Conservation (phyloP, 2,888 invertebrate species). For the Drosophila setosimentum region DNA sequence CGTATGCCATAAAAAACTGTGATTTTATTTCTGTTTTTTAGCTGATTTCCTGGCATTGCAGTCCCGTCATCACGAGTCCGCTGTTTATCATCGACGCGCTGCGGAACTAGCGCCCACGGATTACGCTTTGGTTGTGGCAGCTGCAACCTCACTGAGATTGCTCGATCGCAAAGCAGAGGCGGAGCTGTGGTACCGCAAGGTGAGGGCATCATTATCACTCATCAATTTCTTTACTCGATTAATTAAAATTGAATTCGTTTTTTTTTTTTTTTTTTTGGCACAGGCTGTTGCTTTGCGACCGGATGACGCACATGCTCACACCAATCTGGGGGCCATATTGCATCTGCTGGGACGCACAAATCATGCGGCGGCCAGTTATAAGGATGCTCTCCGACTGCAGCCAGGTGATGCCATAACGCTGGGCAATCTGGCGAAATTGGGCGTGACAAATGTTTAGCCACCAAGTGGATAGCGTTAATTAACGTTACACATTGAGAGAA, state of each 20-base stretch:
- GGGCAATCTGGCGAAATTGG: slow-evolving; percentile 93
- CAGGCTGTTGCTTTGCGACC: slow-evolving; percentile 86
- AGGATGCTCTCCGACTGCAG: slow-evolving; percentile 93
- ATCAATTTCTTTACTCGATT: too few relatives aligned
- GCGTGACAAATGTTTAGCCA: slow-evolving; percentile 81
- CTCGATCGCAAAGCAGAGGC: slow-evolving; percentile 93
- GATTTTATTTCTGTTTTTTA: slow-evolving; percentile 83
- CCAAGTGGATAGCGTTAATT: slow-evolving; percentile 65
- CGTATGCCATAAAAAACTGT: not conserved
- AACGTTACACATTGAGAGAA: slow-evolving; percentile 39
- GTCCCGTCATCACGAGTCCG: slow-evolving; percentile 92
- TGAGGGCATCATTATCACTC: slow-evolving; percentile 77
- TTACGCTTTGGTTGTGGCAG: slow-evolving; percentile 93
- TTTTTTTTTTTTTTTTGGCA: too few relatives aligned
- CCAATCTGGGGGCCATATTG: slow-evolving; percentile 97
- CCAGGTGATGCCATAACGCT: slow-evolving; percentile 95
- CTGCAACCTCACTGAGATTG: slow-evolving; percentile 94
- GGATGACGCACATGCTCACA: slow-evolving; percentile 95
- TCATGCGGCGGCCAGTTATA: slow-evolving; percentile 94
- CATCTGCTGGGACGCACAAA: slow-evolving; percentile 96
- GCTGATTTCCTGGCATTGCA: slow-evolving; percentile 95
- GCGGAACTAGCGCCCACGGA: slow-evolving; percentile 92
- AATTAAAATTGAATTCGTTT: not conserved
- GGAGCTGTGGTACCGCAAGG: slow-evolving; percentile 94
- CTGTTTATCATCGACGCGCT: slow-evolving; percentile 91